A percentile compares a stretch with the other conserved stretches of the same genome.
phyloP scores from a whole-genome alignment of 1,140 invertebrate species.

The Maniola jurtina region DNA sequence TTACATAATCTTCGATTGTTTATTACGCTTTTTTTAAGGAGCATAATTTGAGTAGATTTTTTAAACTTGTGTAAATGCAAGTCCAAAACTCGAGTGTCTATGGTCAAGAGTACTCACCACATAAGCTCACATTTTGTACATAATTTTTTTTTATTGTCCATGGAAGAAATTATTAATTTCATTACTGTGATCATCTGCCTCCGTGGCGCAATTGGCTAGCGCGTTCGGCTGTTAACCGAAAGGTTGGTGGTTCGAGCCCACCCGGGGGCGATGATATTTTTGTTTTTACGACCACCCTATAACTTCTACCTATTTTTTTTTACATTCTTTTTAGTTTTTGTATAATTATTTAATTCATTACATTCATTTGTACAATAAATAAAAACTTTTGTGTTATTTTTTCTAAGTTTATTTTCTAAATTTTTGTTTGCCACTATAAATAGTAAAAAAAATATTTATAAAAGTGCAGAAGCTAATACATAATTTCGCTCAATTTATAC shows the following conservation, averaged over 20 bases:
- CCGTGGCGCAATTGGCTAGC: constrained; percentile 4
- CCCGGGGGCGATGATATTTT: background rate
- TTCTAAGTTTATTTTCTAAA: too few species aligned
- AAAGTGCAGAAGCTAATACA: background rate
- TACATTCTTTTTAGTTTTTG: background rate
- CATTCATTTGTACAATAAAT: too few species aligned
- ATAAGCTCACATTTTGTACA: background rate
- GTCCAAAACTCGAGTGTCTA: too few species aligned
- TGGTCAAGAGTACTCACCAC: background rate
- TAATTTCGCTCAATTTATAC: background rate
- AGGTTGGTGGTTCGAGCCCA: constrained; percentile 7
- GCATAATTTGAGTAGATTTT: too few species aligned
- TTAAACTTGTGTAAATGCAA: too few species aligned
- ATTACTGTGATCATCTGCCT: background rate
- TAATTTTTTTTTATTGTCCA: background rate
- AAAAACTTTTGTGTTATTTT: too few species aligned
- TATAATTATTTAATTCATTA: background rate
- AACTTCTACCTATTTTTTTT: background rate
- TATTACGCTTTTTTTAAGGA: too few species aligned
- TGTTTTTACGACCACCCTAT: background rate
- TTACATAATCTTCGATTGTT: too few species aligned
- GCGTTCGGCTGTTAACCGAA: constrained; percentile 4
- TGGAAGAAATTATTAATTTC: constrained; percentile 8
- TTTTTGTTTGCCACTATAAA: too few species aligned
- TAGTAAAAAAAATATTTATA: background rate